Percentiles rank a stretch among this genome's conserved stretches.
Conservation (phyloP, 2,797 vertebrate species). For the Xerus rutilus region DNA sequence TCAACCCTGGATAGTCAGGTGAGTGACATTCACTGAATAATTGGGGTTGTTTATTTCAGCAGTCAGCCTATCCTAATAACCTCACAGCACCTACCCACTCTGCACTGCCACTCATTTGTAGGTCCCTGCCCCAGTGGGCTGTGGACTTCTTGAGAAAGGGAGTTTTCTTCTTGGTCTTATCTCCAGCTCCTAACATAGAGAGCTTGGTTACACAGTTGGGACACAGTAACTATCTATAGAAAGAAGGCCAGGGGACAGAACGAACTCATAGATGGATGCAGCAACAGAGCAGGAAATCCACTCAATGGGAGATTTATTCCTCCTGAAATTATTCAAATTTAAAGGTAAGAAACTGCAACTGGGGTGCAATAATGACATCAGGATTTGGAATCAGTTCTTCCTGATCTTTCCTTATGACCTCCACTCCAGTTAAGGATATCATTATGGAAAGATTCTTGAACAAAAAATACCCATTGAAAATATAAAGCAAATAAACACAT, state of each 20-base stretch:
- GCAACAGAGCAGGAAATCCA: background rate
- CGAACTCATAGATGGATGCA: background rate
- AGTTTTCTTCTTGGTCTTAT: background rate
- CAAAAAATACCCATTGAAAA: conserved; percentile 4
- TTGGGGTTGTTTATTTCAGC: background rate
- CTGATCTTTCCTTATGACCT: background rate
- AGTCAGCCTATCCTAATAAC: background rate
- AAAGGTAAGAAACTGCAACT: conserved; percentile 49
- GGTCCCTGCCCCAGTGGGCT: background rate
- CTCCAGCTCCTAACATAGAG: background rate
- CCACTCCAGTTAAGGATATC: background rate
- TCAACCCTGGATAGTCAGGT: background rate
- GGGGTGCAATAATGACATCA: background rate
- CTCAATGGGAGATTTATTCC: background rate
- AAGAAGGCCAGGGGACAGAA: background rate
- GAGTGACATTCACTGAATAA: background rate
- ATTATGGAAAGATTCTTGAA: background rate
- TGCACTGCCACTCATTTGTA: background rate
- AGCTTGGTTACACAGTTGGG: background rate
- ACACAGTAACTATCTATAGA: background rate
- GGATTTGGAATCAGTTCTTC: background rate
- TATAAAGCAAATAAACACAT: conserved; percentile 42
- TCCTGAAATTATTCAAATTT: conserved; percentile 56
- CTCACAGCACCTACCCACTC: background rate
- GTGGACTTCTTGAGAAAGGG: background rate